Conservation (phyloP, 37 sponge, comb jelly and placozoan genomes). For the Aplysina aerophoba region DNA sequence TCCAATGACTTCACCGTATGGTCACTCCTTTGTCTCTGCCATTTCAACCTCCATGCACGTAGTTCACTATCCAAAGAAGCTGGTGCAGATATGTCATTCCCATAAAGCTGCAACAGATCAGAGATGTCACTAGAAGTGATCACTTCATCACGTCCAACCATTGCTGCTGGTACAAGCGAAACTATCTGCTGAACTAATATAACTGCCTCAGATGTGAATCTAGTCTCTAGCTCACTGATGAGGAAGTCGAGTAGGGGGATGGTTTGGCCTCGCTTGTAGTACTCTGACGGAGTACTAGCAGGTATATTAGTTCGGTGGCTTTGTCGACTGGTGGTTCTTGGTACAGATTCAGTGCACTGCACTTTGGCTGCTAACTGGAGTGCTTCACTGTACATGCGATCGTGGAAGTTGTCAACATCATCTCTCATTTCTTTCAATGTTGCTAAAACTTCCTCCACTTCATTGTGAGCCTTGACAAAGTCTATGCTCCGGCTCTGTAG, state of each 20-base stretch:
- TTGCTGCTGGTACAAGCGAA: constrained; percentile 36
- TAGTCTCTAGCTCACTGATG: constrained; percentile 40
- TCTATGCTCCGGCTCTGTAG: constrained; percentile 63
- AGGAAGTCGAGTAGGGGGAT: constrained; percentile 42
- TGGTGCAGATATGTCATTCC: constrained; percentile 21
- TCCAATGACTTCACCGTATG: background rate
- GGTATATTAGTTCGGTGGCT: background rate
- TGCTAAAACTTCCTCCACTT: constrained; percentile 49
- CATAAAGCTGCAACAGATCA: constrained; percentile 48
- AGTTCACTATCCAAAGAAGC: background rate
- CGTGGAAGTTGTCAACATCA: constrained; percentile 44
- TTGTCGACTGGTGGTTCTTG: constrained; percentile 25
- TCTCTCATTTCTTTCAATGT: constrained; percentile 29
- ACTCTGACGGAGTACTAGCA: background rate
- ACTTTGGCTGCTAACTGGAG: constrained; percentile 20
- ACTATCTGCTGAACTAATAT: constrained; percentile 33
- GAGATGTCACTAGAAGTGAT: constrained; percentile 9
- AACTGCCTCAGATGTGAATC: constrained; percentile 52
- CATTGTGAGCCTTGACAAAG: constrained; percentile 56
- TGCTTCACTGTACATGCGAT: constrained; percentile 32
- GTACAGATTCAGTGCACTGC: constrained; percentile 43
- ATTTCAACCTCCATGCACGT: background rate
- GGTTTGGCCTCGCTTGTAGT: constrained; percentile 20
- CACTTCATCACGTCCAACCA: no score
- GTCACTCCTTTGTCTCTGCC: background rate